Base-by-base conservation (phyloP, 2,888 invertebrate species). In the Drosophila recens region DNA sequence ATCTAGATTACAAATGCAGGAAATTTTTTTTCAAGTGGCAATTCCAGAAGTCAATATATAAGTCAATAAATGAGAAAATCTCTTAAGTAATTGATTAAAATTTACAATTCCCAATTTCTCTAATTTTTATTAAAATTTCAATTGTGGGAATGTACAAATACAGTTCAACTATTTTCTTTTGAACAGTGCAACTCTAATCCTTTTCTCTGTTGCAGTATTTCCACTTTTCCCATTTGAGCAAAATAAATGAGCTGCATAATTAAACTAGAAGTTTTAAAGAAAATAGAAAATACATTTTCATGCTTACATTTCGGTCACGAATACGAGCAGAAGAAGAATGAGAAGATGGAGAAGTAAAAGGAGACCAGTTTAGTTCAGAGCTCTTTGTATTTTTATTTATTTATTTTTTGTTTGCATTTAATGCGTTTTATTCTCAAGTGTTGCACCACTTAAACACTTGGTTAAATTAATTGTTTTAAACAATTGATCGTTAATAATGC, bases 401-500 rank as follows among this genome's bases (percentile, higher is more conserved):
- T 79, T 40, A 15, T 40, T 63, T 42, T 61, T 65, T 58, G 62
- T 62, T 59, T 57, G 61, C 46, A 46, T 65, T 58, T 27, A 51
- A 75, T 75, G 43, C 62, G 43, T 52, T 56, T 34, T 20, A 13
- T 63, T 27, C 43, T 45, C 17, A 45, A 57, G 34, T 33, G 43
- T 48, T 64, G 51, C 30, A 57, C 43, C 68, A 64, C 56, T 72
- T 61, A 56, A 68, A 38, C 49, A 40, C 51, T 43, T 13, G 63
- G 33, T 49, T 36, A 61, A 74, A 68, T 64, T 53, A 48, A 67
- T 63, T 63, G 48, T 57, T 36, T 34, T 17, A 34, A 33, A 54
- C 49, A 59, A 64, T 38, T 45, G 78, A 77, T 79, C 69, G 59
- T 51, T 33, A 43, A 27, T 68, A 64, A 57, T 48, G 62, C 34